phyloP scores from a whole-genome alignment of 2,113 vertebrate genomes.

The Salvelinus namaycush region DNA sequence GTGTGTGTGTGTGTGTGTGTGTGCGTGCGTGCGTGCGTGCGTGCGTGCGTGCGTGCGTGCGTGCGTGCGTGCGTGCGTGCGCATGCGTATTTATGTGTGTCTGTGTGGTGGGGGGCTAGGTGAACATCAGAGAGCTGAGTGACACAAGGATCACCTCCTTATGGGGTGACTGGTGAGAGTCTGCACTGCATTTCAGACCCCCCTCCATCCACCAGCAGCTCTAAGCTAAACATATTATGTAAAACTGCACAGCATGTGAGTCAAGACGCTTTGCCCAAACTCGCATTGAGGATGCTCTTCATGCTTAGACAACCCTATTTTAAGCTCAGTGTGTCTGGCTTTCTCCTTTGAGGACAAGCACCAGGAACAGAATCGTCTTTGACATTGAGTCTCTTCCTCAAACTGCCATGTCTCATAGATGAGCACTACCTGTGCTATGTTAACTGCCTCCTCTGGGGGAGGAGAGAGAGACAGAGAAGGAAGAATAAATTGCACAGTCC shows the following conservation, averaged over 20 bases:
- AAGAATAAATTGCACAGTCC: constrained; percentile 9
- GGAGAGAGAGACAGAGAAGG: not conserved
- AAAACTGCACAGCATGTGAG: constrained; percentile 30
- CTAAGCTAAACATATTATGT: constrained; percentile 45
- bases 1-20: not conserved
- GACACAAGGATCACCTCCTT: not conserved
- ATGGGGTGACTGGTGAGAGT: not conserved
- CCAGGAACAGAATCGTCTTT: constrained; percentile 30
- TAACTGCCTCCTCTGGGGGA: constrained; percentile 10
- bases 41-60: no score
- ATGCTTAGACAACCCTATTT: constrained; percentile 53
- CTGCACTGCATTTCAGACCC: constrained; percentile 19
- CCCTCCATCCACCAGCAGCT: constrained; percentile 6
- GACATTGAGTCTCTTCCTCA: constrained; percentile 42
- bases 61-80: not conserved
- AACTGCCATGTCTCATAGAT: not conserved
- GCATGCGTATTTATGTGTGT: not conserved
- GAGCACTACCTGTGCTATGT: no score
- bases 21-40: not conserved
- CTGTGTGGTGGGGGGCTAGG: not conserved
- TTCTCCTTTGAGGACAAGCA: constrained; percentile 39
- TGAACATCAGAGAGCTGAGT: constrained; percentile 7
- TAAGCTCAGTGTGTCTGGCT: constrained; percentile 36
- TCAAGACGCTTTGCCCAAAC: constrained; percentile 32
- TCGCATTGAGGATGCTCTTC: constrained; percentile 53